Conservation (phyloP, 2,888 invertebrate genomes). For the Eupithecia subumbrata region DNA sequence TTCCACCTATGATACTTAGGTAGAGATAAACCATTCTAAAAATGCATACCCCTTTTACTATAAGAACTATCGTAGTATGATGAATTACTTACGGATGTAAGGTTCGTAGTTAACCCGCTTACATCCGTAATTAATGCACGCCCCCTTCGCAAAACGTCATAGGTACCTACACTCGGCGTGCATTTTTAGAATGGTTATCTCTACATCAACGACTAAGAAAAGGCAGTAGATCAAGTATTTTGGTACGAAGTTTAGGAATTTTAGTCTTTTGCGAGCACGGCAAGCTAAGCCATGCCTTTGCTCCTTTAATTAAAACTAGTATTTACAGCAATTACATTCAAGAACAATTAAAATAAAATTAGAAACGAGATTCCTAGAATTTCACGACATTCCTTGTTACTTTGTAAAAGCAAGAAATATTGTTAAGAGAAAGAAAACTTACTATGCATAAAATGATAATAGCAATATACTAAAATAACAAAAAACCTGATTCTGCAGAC, state of each 20-base stretch:
- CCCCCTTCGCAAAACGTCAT: no score
- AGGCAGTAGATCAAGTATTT: constrained; percentile 1
- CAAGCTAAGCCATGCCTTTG: background rate
- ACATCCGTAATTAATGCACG: no score
- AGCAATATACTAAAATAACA: background rate
- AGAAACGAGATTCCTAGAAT: background rate
- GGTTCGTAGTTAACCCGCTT: no score
- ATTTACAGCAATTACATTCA: constrained; percentile 7
- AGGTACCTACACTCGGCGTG: no score
- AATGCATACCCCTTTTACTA: no score
- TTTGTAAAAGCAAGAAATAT: background rate
- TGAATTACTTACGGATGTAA: no score
- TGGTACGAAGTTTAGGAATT: background rate
- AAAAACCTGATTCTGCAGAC: background rate
- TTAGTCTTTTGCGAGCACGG: background rate
- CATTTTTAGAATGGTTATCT: no score
- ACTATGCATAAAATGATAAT: background rate
- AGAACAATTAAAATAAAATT: background rate
- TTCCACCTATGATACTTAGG: background rate
- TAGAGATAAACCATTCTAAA: no score
- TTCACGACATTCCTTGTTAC: background rate
- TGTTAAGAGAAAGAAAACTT: background rate
- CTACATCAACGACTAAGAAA: background rate
- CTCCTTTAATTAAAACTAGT: constrained; percentile 12
- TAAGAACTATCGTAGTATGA: no score